These are phyloP conservation scores for Hylia prasina DNA, from an alignment of 2,113 vertebrate species.

Conservation along the genomic window DNA sequence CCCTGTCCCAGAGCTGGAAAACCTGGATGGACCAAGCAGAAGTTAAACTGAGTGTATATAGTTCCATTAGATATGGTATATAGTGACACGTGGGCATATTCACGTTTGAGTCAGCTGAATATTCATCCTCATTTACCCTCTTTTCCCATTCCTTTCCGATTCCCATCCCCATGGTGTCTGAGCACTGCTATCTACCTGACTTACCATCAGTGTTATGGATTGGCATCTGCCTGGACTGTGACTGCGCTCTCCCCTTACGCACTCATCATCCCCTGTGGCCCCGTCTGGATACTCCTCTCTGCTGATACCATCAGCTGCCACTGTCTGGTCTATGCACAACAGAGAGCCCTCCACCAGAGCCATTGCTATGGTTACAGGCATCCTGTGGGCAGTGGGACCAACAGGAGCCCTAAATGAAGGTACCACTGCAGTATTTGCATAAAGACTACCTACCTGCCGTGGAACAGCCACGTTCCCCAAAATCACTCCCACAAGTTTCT, in stretches of 20 bases:
- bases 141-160: not conserved
- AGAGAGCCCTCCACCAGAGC: constrained; percentile 1
- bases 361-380: constrained; percentile 54
- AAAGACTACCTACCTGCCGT: constrained; percentile 20
- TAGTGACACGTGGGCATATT: not conserved
- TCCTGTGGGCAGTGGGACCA: constrained; percentile 19
- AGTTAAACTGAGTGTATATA: not conserved
- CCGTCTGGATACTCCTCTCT: not conserved
- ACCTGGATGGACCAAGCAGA: not conserved
- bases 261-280: not conserved
- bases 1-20: not conserved
- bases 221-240: not conserved
- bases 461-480: not conserved
- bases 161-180: not conserved
- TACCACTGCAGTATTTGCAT: constrained; percentile 17
- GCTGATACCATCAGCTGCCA: constrained; percentile 18
- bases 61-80: not conserved
- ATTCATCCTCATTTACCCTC: not conserved
- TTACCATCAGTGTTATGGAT: not conserved
- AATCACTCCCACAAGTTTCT: constrained; percentile 5
- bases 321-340: not conserved
- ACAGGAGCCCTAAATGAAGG: constrained; percentile 35
- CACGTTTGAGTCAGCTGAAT: not conserved
- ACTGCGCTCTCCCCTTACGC: not conserved
- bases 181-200: not conserved